Evolutionary conservation across 2,797 vertebrate genomes (phyloP).

Genomic region (Sebastes diploproa): DNA sequence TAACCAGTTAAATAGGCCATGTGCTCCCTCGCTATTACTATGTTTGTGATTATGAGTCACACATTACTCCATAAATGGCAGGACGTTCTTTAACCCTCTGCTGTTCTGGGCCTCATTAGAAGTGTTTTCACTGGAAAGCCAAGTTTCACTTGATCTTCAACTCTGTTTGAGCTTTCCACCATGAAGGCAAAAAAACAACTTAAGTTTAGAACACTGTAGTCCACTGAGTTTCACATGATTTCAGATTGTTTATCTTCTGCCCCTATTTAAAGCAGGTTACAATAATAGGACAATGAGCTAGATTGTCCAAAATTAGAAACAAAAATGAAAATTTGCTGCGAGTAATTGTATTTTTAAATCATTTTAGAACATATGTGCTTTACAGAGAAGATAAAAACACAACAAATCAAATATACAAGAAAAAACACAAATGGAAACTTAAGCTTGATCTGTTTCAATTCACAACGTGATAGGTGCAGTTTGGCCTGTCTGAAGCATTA

Average conservation of each 20-base stretch:
- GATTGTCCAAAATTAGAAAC: background rate
- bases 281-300: background rate
- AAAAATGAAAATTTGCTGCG: background rate
- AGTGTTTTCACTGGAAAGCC: background rate
- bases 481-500: too few species aligned
- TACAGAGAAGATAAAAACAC: background rate
- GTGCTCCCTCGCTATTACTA: slow-evolving; percentile 55
- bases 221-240: background rate
- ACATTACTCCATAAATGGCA: slow-evolving; percentile 50
- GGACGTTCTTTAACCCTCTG: slow-evolving; percentile 40
- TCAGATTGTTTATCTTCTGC: background rate
- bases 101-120: slow-evolving; percentile 18
- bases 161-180: background rate
- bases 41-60: slow-evolving; percentile 70
- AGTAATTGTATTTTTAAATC: background rate
- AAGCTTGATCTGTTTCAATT: too few species aligned
- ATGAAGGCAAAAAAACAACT: background rate
- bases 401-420: background rate
- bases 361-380: background rate
- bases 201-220: background rate
- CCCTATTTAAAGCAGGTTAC: background rate
- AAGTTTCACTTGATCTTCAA: background rate
- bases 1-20: slow-evolving; percentile 71
- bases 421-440: background rate
- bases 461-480: too few species aligned